Evolutionary conservation across 2,888 invertebrate species (phyloP), one percentile per base, ranked within the genome.

Genomic region (Cosmorhoe ocellata): DNA sequence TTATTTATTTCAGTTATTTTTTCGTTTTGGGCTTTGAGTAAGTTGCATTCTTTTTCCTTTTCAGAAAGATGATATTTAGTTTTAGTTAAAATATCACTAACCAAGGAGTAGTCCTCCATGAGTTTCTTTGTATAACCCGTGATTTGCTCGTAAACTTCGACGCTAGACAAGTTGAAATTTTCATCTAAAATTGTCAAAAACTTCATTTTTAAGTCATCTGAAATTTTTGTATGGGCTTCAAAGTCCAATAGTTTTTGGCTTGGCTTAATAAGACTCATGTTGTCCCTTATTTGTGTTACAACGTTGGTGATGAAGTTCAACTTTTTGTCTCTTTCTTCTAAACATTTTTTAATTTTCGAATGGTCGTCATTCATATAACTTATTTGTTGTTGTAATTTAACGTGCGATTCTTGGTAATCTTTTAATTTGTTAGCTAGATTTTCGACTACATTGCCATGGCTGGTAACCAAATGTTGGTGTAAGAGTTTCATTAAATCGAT

Each of bases 401-500:
- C 60, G 62, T 75, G 79, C 0, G 66, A 63, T 56, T 83, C 79
- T 56, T 83, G 78, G 48, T 72, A 80, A 57, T 78, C 74, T 60
- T 69, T 79, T 9, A 89, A 57, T 63, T 81, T 81, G 56, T 89
- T 88, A 1, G 67, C 56, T 50, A 87, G 67, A 61, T 87, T 85
- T 60, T 88, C 81, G 4, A 87, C 66, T 66, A 86, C 79, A 53
- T 79, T 79, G 5, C 67, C 70, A 52, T 89, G 87, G 66, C 75
- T 77, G 7, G 66, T 61, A 28, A 79, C 51, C 31, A 88, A 56
- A 39, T 72, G 66, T 32, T 76, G 72, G 56, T 84, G 79, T 33
- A 90, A 67, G 66, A 76, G 67, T 76, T 78, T 85, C 80, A 90
- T 79, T 1, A 88, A 45, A 34, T 89, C 87, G 51, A 87, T 64